Evolutionary conservation across 2,113 vertebrate genomes (phyloP).

Genomic region (Hassar affinis): DNA sequence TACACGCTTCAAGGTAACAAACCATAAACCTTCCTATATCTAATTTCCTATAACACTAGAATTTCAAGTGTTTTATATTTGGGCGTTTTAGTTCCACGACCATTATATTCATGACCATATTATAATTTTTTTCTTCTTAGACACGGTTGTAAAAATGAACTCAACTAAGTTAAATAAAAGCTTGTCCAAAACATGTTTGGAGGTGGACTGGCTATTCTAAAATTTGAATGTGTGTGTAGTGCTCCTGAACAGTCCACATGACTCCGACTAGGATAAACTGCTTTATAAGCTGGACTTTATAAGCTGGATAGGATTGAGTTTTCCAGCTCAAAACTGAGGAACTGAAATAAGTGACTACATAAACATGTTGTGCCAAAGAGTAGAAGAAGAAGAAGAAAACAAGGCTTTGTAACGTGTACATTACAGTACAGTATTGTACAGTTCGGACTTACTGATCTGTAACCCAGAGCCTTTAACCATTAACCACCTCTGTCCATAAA

Average conservation of each 20-base stretch:
- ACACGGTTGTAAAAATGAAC: not conserved
- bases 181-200: too few species aligned
- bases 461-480: not conserved
- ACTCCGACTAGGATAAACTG: not conserved
- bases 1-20: too few species aligned
- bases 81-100: not conserved
- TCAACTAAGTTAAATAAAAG: not conserved
- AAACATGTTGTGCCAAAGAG: not conserved
- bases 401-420: constrained; percentile 67
- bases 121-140: not conserved
- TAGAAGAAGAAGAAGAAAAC: not conserved
- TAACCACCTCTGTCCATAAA: not conserved
- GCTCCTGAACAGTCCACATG: not conserved
- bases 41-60: not conserved
- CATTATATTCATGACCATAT: not conserved
- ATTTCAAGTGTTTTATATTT: not conserved
- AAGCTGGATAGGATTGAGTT: not conserved
- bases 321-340: not conserved
- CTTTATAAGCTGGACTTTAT: not conserved
- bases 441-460: not conserved
- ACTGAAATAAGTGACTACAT: not conserved
- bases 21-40: too few species aligned
- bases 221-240: not conserved
- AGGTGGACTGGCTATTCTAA: not conserved
- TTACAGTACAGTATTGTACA: constrained; percentile 79